Evolutionary conservation across 2,797 vertebrate species (phyloP).

Genomic region (Smutsia gigantea): DNA sequence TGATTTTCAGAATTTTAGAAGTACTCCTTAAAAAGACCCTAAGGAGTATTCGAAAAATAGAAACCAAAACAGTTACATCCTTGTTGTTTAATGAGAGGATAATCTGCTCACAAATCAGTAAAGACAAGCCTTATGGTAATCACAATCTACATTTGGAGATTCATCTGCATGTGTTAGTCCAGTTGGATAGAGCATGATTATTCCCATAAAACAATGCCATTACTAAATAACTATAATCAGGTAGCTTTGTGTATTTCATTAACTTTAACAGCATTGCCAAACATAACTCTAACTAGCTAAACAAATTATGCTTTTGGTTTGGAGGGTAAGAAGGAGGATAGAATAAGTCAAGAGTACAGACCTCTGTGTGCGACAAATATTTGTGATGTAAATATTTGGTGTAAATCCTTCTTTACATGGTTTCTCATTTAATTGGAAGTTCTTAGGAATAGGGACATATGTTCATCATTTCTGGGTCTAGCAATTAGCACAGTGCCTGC

Average conservation of each 20-base stretch:
- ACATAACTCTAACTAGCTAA: neutral
- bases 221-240: neutral
- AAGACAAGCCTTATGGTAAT: neutral
- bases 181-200: neutral
- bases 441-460: neutral
- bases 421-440: constrained; percentile 34
- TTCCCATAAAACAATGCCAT: neutral
- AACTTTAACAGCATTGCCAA: neutral
- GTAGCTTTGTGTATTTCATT: constrained; percentile 1
- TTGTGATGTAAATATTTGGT: constrained; percentile 36
- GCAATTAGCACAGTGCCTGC: neutral
- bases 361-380: neutral
- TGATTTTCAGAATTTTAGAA: constrained; percentile 37
- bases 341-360: neutral
- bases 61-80: neutral
- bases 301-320: neutral
- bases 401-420: constrained; percentile 31
- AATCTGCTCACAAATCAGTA: neutral
- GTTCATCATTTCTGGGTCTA: constrained; percentile 22
- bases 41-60: neutral
- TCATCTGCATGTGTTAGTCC: neutral
- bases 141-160: neutral
- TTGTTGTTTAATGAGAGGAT: neutral
- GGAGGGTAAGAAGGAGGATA: neutral
- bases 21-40: neutral